Conservation (phyloP, 2,797 vertebrate species). For the Amblyopsis hoosieri region DNA sequence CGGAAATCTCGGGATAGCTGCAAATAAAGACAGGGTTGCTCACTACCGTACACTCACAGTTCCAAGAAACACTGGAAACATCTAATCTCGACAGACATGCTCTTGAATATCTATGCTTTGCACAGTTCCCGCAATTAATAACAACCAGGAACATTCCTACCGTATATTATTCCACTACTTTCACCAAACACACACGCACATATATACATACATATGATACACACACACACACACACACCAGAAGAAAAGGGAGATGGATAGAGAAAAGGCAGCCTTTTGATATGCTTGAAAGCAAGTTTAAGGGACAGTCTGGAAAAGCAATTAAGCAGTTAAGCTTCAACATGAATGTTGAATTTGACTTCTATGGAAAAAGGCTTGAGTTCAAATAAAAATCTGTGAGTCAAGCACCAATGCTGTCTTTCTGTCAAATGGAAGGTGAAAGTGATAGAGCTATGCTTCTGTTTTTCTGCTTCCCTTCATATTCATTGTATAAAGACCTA, state of each 20-base stretch:
- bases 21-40: constrained; percentile 72
- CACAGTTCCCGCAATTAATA: constrained; percentile 68
- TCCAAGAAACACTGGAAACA: constrained; percentile 74
- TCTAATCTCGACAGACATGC: constrained; percentile 62
- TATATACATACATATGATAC: constrained; percentile 18
- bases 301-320: constrained; percentile 69
- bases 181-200: constrained; percentile 49
- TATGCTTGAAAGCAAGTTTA: constrained; percentile 54
- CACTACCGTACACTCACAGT: constrained; percentile 57
- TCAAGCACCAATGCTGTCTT: constrained; percentile 35
- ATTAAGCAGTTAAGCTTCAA: constrained; percentile 65
- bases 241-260: constrained; percentile 53
- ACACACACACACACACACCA: constrained; percentile 29
- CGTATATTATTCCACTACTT: constrained; percentile 66
- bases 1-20: constrained; percentile 70
- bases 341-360: constrained; percentile 56
- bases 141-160: constrained; percentile 62
- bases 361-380: constrained; percentile 59
- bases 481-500: neutral
- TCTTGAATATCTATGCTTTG: constrained; percentile 58
- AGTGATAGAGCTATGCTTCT: constrained; percentile 34
- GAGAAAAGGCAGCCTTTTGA: constrained; percentile 54
- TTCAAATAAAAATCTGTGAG: constrained; percentile 52
- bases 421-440: constrained; percentile 44
- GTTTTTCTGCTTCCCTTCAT: neutral